These are phyloP conservation scores for Hetaerina titia DNA, from an alignment of 2,888 invertebrate genomes.

Conservation along the genomic window DNA sequence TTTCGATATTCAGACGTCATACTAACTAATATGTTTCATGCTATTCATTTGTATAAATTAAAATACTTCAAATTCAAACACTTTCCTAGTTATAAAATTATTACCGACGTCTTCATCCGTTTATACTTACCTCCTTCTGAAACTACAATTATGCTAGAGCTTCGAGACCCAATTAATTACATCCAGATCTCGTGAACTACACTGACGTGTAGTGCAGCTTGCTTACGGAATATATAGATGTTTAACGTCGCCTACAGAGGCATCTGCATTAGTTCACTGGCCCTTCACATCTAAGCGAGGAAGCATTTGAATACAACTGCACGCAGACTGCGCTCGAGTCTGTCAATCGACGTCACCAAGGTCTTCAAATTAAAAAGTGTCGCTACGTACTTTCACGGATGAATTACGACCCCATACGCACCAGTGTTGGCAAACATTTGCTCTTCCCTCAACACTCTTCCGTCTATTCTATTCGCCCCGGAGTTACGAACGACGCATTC, in stretches of 20 bases:
- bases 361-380: background rate
- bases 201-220: background rate
- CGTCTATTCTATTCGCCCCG: background rate
- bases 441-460: background rate
- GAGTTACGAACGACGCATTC: conserved; percentile 31
- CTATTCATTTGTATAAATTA: too few relatives aligned
- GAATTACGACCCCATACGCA: background rate
- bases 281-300: background rate
- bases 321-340: background rate
- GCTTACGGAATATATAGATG: too few relatives aligned
- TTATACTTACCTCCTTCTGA: too few relatives aligned
- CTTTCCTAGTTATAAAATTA: too few relatives aligned
- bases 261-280: too few relatives aligned
- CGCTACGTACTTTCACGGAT: background rate
- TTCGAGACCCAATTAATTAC: background rate
- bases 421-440: background rate
- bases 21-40: too few relatives aligned
- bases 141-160: too few relatives aligned
- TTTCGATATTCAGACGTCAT: too few relatives aligned
- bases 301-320: background rate
- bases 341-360: background rate
- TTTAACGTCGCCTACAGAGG: background rate
- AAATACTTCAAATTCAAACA: too few relatives aligned
- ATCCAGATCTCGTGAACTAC: background rate
- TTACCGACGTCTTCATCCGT: too few relatives aligned